Base-by-base conservation (phyloP, 1,140 invertebrate genomes). In the Caerostris darwini region DNA sequence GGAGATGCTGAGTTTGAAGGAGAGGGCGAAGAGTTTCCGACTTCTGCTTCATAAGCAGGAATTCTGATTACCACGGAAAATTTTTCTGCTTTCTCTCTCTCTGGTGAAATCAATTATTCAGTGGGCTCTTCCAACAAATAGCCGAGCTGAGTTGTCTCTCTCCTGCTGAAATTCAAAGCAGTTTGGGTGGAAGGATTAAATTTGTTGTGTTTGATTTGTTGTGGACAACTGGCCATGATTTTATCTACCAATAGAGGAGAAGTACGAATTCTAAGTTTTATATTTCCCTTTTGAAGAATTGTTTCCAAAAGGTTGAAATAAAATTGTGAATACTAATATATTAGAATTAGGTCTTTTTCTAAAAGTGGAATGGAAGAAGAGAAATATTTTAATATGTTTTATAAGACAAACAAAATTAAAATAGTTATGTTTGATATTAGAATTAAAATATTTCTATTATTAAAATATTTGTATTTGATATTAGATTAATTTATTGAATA, bases 21-120 rank as follows among this genome's bases (percentile, higher is more conserved):
- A n/a, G n/a, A n/a, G n/a, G n/a, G n/a, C n/a, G 69, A 34, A 3
- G 69, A 34, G 7, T 50, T 77, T 77, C 69, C 69, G 34, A 50
- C 69, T 50, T 77, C 8, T 10, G 69, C 69, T 34, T 77, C 69
- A 77, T 77, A 77, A 77, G 69, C 19, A 77, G 69, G 50, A 77
- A 77, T 10, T 77, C 69, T 77, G 69, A 77, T 77, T 77, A 77
- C 69, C 14, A 77, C 34, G 19, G 69, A 50, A 77, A 77, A 77
- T 77, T 77, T 77, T 77, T 77, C 69, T 77, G 69, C 19, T 17
- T 12, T n/a, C n/a, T 64, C n/a, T 64, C 34, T 50, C 69, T 77
- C 69, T 34, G 2, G 69, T 77, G 69, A 50, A 77, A 77, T 77
- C 34, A 77, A 77, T 77, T 77, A 77, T 77, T 77, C 69, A 77